These are phyloP conservation scores for Nothobranchius furzeri DNA, from an alignment of 2,113 vertebrate species.

Conservation along the genomic window DNA sequence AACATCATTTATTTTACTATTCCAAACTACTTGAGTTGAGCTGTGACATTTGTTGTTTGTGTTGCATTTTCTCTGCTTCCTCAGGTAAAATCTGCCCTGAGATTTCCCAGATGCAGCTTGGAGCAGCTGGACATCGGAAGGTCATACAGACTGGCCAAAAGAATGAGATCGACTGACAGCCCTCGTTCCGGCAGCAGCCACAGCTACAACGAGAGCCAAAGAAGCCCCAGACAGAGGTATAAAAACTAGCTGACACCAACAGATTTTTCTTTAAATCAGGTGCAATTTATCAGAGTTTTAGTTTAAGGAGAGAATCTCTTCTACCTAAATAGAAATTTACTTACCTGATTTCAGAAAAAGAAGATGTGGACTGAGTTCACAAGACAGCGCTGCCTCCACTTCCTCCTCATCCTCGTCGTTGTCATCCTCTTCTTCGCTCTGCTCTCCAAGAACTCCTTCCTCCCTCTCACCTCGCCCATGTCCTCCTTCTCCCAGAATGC, in stretches of 20 bases:
- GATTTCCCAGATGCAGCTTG: slow-evolving; percentile 73
- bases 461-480: slow-evolving; percentile 47
- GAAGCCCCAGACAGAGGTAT: slow-evolving; percentile 51
- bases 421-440: slow-evolving; percentile 69
- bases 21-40: not conserved
- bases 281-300: not conserved
- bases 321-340: not conserved
- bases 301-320: not conserved
- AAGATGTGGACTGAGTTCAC: slow-evolving; percentile 36
- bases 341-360: slow-evolving; percentile 34
- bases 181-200: slow-evolving; percentile 55
- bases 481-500: slow-evolving; percentile 57
- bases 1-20: not conserved
- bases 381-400: slow-evolving; percentile 67
- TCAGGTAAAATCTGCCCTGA: slow-evolving; percentile 89
- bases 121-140: slow-evolving; percentile 58
- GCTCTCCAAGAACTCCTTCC: slow-evolving; percentile 65
- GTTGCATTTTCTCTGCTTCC: not conserved
- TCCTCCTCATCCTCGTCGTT: slow-evolving; percentile 74
- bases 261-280: too few relatives aligned
- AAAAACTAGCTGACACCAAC: not conserved
- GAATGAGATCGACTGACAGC: slow-evolving; percentile 25
- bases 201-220: slow-evolving; percentile 50
- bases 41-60: not conserved
- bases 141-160: slow-evolving; percentile 47